Percentiles rank a stretch among this genome's conserved stretches.
These are phyloP conservation scores for Caenorhabditis brenneri DNA, from an alignment of 1,140 invertebrate genomes.

Conservation along the genomic window DNA sequence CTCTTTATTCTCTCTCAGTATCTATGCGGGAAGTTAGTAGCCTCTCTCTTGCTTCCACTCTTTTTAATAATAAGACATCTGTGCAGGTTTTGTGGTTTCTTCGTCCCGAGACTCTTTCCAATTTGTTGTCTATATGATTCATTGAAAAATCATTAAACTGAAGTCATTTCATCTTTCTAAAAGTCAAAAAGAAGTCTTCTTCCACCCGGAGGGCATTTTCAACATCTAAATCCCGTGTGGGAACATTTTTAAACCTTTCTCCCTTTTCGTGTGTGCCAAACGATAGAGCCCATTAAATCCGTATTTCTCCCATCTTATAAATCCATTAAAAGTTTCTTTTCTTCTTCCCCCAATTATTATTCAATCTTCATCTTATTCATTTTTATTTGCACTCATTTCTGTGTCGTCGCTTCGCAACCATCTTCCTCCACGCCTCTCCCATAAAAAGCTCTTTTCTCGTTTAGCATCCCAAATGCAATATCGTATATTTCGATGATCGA, in stretches of 20 bases:
- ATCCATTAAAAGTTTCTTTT: slow-evolving; percentile 26
- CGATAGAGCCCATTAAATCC: not conserved
- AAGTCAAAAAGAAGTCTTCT: not conserved
- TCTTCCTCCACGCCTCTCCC: too few species aligned
- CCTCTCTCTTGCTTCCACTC: not conserved
- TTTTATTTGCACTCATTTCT: not conserved
- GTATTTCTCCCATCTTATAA: not conserved
- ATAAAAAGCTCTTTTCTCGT: too few species aligned
- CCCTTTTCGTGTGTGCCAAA: too few species aligned
- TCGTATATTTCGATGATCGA: slow-evolving; percentile 40
- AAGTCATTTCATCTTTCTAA: not conserved
- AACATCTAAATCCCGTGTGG: slow-evolving; percentile 12
- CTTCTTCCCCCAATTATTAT: slow-evolving; percentile 13
- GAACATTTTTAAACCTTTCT: not conserved
- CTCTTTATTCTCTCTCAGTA: not conserved
- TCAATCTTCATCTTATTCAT: not conserved
- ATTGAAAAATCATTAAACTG: slow-evolving; percentile 33
- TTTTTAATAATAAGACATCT: slow-evolving; percentile 41
- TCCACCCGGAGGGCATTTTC: not conserved
- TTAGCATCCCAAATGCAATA: slow-evolving; percentile 28
- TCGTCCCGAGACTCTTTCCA: not conserved
- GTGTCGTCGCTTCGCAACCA: slow-evolving; percentile 14
- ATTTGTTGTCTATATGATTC: slow-evolving; percentile 34
- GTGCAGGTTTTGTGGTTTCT: not conserved
- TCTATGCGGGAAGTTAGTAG: not conserved